Base-by-base conservation (phyloP, 2,888 invertebrate genomes). In the Prostheceraeus crozeri region DNA sequence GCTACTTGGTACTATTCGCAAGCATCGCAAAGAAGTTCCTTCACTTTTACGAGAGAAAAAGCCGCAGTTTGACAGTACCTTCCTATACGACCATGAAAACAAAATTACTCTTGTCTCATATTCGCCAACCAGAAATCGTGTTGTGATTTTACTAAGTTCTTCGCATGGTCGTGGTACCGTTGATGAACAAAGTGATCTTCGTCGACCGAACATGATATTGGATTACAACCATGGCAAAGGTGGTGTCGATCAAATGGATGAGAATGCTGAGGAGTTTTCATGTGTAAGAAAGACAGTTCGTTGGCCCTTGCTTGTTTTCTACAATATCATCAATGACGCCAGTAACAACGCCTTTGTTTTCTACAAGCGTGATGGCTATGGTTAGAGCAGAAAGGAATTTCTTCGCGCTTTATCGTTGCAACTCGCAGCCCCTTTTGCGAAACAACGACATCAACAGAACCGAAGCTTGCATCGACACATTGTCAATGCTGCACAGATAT, bases 61-160 rank as follows among this genome's bases (percentile, higher is more conserved):
- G 19, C 40, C 6, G 14, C 6, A 40, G 19, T 16, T 40, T 16
- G 40, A 40, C 16, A 19, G 19, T 8, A 40, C 6, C 40, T 23
- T 40, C 23, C 23, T 40, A 8, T 23, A 40, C 23, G 40, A 40
- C 23, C n/a, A 40, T 40, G 40, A 40, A 16, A 40, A 40, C 40
- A 40, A n/a, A 40, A 40, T 40, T 40, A 23, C 23, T 16, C 40
- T 40, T n/a, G 40, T 40, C 40, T 40, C 40, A 40, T 40, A 40
- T 23, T 16, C 23, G 14, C 40, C 40, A n/a, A 40, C 16, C 16
- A 40, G 19, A 40, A 40, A 40, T 40, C 6, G 19, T 16, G 19
- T 16, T 40, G 40, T 40, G 14, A 40, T 40, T 40, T 23, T 40
- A 40, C 40, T 40, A 23, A 40, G 40, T 23, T 40, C 40, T 23